Evolutionary conservation across 2,113 vertebrate genomes (phyloP).

Genomic region (Erpornis zantholeuca): DNA sequence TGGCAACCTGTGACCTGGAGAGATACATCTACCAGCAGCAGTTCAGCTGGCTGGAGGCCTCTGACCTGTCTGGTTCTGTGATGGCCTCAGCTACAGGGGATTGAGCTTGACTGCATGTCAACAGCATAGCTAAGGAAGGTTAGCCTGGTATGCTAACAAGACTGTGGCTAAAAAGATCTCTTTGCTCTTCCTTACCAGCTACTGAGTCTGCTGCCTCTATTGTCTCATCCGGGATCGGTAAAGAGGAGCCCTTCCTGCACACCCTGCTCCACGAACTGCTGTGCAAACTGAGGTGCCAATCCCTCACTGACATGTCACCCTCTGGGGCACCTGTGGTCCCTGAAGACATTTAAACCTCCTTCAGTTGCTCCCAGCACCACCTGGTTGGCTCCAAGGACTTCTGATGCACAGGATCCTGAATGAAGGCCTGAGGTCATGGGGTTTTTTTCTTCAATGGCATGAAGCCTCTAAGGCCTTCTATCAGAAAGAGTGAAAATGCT

Average conservation of each 20-base stretch:
- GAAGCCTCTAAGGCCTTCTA: neutral
- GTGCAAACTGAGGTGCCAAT: neutral
- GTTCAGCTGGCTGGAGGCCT: neutral
- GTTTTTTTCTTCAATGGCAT: neutral
- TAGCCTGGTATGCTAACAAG: accelerated
- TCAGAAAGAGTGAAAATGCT: neutral
- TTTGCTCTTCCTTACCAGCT: neutral
- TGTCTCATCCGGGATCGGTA: neutral
- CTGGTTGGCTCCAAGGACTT: neutral
- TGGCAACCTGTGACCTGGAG: neutral
- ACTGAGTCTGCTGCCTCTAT: accelerated
- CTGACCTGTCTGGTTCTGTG: neutral
- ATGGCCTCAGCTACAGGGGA: neutral
- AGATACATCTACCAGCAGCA: neutral
- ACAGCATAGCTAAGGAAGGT: neutral
- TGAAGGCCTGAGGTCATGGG: neutral
- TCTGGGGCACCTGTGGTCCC: no score
- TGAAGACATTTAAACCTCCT: neutral
- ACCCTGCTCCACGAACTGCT: accelerated
- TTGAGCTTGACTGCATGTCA: neutral
- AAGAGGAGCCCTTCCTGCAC: neutral
- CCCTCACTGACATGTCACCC: no score
- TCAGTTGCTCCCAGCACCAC: neutral
- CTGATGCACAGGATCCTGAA: neutral
- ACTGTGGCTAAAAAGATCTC: neutral